Percentiles rank a stretch among this genome's conserved stretches.
Evolutionary conservation across 2,888 invertebrate species (phyloP).

Genomic region (Crematogaster levior): DNA sequence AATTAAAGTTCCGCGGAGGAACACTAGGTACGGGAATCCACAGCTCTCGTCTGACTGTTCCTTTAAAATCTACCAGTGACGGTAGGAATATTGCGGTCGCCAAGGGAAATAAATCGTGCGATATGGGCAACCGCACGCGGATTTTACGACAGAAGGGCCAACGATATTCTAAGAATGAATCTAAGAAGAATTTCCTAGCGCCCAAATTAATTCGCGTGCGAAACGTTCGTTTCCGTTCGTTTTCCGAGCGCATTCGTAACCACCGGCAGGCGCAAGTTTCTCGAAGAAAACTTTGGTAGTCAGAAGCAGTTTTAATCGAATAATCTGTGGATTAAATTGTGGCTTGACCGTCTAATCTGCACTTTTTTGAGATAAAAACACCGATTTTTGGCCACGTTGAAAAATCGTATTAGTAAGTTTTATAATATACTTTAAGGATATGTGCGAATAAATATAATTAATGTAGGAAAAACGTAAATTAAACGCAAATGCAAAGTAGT

Average conservation of each 20-base stretch:
- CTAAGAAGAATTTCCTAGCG: constrained; percentile 1
- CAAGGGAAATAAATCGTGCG: constrained; percentile 64
- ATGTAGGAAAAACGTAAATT: not conserved
- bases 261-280: not conserved
- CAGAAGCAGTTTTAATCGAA: constrained; percentile 1
- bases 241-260: not conserved
- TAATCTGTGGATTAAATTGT: not conserved
- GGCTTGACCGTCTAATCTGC: not conserved
- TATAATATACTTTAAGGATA: not conserved
- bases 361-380: not conserved
- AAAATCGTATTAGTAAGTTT: not conserved
- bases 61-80: constrained; percentile 27
- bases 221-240: constrained; percentile 1
- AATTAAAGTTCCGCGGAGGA: constrained; percentile 70
- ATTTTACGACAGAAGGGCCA: constrained; percentile 31
- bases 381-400: not conserved
- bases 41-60: constrained; percentile 39
- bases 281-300: not conserved
- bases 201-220: constrained; percentile 39
- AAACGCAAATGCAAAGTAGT: not conserved
- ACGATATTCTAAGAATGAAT: constrained; percentile 45
- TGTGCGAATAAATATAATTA: not conserved
- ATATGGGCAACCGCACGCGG: constrained; percentile 27
- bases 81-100: constrained; percentile 54
- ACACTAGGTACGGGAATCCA: constrained; percentile 15